Base-by-base conservation (phyloP, 2,888 invertebrate genomes). In the Notodonta dromedarius region DNA sequence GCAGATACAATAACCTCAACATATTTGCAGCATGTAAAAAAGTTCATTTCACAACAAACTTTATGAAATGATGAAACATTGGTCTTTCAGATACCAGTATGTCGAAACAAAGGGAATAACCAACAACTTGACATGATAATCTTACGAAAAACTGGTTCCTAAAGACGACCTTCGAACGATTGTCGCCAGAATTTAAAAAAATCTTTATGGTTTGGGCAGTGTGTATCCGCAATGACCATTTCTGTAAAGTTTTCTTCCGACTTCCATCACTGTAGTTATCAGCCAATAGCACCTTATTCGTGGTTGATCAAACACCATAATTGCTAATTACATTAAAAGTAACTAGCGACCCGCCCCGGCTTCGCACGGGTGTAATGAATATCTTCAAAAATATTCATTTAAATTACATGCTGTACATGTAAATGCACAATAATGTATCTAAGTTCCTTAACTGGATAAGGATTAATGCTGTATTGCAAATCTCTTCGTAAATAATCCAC, bases 61-160 rank as follows among this genome's bases (percentile, higher is more conserved):
- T 12, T 14, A n/a, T 14, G n/a, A 16, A 42, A 52, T 16, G 5
- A 32, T 42, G 56, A 63, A 63, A 56, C 59, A 57, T 57, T 58
- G 0, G 4, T 51, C 40, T 56, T 69, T 62, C 11, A 32, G 42
- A 5, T 35, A 9, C 32, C 12, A 12, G 24, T 32, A 62, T 65
- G 66, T 62, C 60, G 40, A 50, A 65, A 65, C 61, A 58, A 63
- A 76, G 68, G 71, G 65, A 67, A 66, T 70, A 64, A 75, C 67
- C 71, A 73, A 70, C 32, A 52, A 32, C 52, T 1, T 65, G 74
- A 62, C 35, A 35, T 66, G 74, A 64, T 35, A 32, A 59, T 68
- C 66, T 73, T 68, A 62, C 56, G 32, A 57, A 58, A 61, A 9
- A 63, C 65, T 60, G 52, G 65, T 67, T 57, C 59, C 51, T 67